Conservation (phyloP, 2,113 vertebrate species). For the Tylochromis polylepis region DNA sequence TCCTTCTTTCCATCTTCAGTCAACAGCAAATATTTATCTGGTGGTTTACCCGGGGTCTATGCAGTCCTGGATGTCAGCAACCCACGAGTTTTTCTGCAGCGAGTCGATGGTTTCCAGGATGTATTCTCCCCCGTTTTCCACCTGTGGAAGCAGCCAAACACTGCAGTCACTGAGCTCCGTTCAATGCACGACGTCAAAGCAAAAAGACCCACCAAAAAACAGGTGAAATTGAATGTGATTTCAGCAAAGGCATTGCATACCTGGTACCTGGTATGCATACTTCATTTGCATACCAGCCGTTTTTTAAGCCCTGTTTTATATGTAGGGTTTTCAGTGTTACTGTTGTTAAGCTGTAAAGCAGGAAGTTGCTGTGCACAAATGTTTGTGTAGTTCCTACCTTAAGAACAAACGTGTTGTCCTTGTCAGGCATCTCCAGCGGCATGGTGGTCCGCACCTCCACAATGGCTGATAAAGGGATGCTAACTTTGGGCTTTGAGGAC, state of each 20-base stretch:
- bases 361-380: neutral
- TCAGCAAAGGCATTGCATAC: neutral
- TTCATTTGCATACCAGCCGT: neutral
- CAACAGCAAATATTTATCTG: conserved; percentile 67
- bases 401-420: conserved; percentile 96
- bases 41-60: conserved; percentile 88
- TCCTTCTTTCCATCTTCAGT: conserved; percentile 23
- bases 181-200: neutral
- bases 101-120: conserved; percentile 98
- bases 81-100: conserved; percentile 98
- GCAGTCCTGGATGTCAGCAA: conserved; percentile 97
- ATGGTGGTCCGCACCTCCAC: conserved; percentile 97
- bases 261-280: too few species aligned
- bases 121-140: conserved; percentile 92
- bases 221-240: neutral
- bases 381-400: conserved; percentile 76
- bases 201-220: neutral
- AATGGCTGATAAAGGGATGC: conserved; percentile 90
- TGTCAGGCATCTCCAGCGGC: conserved; percentile 98
- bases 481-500: conserved; percentile 94
- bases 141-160: conserved; percentile 65
- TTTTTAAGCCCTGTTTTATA: neutral
- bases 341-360: neutral
- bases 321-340: neutral
- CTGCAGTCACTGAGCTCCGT: conserved; percentile 23